These are phyloP conservation scores for Heteractis magnifica DNA, from an alignment of 92 coral and sea anemone species.

Conservation along the genomic window DNA sequence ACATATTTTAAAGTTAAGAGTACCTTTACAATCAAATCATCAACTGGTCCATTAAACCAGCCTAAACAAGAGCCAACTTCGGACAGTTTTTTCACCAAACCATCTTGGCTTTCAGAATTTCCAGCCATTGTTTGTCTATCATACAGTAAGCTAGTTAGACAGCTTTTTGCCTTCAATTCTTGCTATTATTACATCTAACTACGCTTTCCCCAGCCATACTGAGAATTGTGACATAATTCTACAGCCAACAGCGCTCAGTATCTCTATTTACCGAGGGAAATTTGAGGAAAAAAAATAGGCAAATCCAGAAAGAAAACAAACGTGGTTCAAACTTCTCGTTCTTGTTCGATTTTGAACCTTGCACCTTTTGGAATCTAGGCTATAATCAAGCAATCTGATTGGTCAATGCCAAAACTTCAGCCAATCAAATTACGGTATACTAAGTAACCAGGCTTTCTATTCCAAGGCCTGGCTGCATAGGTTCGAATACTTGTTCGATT, in stretches of 20 bases:
- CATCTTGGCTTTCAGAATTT: not conserved
- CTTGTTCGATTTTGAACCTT: not conserved
- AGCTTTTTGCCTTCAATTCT: not conserved
- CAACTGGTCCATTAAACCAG: slow-evolving; percentile 47
- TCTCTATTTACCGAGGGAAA: not conserved
- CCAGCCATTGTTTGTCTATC: slow-evolving; percentile 4
- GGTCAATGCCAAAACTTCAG: too few species aligned
- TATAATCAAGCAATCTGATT: too few species aligned
- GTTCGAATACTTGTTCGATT: not conserved
- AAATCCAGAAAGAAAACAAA: not conserved
- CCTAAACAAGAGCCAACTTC: slow-evolving; percentile 36
- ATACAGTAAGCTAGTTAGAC: not conserved
- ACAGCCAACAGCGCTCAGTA: not conserved
- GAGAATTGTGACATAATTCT: not conserved
- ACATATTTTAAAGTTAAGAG: not conserved
- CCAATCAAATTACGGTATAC: not conserved
- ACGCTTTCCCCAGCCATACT: not conserved
- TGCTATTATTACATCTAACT: not conserved
- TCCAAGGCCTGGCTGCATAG: not conserved
- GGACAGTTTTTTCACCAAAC: not conserved
- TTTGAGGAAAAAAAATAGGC: not conserved
- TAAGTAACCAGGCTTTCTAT: not conserved
- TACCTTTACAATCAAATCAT: slow-evolving; percentile 37
- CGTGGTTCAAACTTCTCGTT: not conserved
- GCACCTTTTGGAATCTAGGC: not conserved